phyloP scores from a whole-genome alignment of 1,140 invertebrate species.

The Conus ventricosus region DNA sequence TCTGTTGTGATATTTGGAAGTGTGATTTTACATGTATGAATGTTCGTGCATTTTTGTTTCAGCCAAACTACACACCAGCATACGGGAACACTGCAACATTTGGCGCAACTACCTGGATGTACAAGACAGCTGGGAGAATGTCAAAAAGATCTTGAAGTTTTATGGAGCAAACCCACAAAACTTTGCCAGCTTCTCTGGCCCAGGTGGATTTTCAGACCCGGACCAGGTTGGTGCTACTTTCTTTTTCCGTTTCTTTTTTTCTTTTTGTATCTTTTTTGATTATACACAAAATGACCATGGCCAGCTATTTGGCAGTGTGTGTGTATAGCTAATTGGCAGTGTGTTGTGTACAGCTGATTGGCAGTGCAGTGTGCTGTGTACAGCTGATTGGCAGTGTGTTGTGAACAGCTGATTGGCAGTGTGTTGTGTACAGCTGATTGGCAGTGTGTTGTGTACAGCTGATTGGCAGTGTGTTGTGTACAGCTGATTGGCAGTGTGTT shows the following conservation, averaged over 20 bases:
- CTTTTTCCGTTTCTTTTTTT: not conserved
- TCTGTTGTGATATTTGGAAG: not conserved
- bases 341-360: not conserved
- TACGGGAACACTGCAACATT: slow-evolving; percentile 92
- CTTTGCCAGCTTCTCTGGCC: slow-evolving; percentile 92
- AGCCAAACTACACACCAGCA: slow-evolving; percentile 53
- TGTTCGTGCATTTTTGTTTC: not conserved
- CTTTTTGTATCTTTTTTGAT: not conserved
- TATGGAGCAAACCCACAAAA: slow-evolving; percentile 95
- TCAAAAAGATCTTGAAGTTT: slow-evolving; percentile 94
- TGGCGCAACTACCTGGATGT: slow-evolving; percentile 98
- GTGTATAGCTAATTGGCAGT: too few relatives aligned
- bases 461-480: not conserved
- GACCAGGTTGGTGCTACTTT: slow-evolving; percentile 86
- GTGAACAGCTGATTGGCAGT: too few relatives aligned
- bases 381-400: too few relatives aligned
- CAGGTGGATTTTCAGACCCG: slow-evolving; percentile 98
- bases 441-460: too few relatives aligned
- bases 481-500: slow-evolving; percentile 47
- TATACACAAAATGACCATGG: too few relatives aligned
- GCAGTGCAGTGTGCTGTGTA: not conserved
- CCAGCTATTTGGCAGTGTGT: not conserved
- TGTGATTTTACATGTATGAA: not conserved
- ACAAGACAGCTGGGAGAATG: slow-evolving; percentile 92
- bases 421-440: too few relatives aligned